Evolutionary conservation across 1,140 invertebrate species (phyloP).

Genomic region (Laupala kohalensis): DNA sequence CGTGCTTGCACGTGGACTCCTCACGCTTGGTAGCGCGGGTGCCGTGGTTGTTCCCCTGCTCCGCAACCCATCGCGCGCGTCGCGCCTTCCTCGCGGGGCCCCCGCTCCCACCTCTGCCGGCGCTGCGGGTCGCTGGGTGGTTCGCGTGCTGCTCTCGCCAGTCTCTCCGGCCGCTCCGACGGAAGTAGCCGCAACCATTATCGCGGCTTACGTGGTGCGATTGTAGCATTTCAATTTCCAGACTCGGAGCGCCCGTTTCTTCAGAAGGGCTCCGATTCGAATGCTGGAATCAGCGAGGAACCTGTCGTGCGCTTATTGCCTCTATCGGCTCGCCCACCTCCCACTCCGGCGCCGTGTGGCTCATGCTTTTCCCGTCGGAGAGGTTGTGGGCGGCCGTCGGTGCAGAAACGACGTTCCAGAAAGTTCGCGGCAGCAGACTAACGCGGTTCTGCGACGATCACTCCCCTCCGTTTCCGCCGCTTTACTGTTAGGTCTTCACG

Average conservation of each 20-base stretch:
- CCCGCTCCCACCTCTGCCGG: background rate
- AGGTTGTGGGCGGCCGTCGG: background rate
- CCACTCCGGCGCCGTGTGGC: too few species aligned
- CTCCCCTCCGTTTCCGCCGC: background rate
- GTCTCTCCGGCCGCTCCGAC: background rate
- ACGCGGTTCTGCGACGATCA: too few species aligned
- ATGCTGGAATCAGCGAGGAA: too few species aligned
- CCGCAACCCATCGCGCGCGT: too few species aligned
- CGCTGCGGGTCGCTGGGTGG: background rate
- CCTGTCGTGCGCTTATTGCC: too few species aligned
- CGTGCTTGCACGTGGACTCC: too few species aligned
- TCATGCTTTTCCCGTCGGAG: background rate
- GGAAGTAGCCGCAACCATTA: background rate
- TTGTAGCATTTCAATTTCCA: too few species aligned
- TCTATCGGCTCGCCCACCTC: too few species aligned
- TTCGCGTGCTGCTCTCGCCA: background rate
- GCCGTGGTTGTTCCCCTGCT: background rate
- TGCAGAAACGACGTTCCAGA: background rate
- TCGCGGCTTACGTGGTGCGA: background rate
- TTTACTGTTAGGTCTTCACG: background rate
- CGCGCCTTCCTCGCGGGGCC: background rate
- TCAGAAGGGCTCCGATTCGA: too few species aligned
- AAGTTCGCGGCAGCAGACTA: background rate
- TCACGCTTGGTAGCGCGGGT: background rate
- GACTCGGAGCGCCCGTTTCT: too few species aligned